Base-by-base conservation (phyloP, 2,113 vertebrate species). In the Tursiops truncatus region DNA sequence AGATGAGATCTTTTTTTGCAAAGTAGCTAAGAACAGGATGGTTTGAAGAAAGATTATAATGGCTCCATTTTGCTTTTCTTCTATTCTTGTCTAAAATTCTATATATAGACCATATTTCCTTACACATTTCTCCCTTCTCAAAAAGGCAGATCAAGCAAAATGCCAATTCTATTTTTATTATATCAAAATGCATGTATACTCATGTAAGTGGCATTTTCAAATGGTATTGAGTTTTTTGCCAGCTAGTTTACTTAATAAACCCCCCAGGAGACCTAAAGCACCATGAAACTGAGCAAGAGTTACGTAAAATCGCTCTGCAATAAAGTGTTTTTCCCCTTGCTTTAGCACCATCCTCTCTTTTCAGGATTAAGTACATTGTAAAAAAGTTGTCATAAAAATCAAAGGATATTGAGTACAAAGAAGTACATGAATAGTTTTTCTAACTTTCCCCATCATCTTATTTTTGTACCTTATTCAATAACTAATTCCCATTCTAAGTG, bases 141-240 rank as follows among this genome's bases (percentile, higher is more conserved):
- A 73, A 89, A 95, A 94, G 88, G 58, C 14, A 90, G 90, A 60
- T 97, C 79, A 94, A 89, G 73, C 33, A 96, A 96, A 97, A 82
- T 68, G 25, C 50, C 67, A 95, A 47, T 6, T 53, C 41, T 95
- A 50, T 87, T 90, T 97, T 90, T 95, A 93, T 81, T 60, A 20
- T 53, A 74, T 38, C 10, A 81, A 81, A 77, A 80, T n/a, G 65
- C 33, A 68, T 4, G n/a, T 58, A 65, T 4, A 68, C 9, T 70
- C 44, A 89, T 8, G 41, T 60, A 92, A 62, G 36, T 53, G 62
- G 65, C 18, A 85, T 86, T 98, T 96, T 95, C 89, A 90, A 82
- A 28, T 58, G 58, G 9, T 68, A 63, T 0, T 83, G 60, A 15
- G 38, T 33, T n/a, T 89, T 95, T 44, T 3, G 31, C 50, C 65